Percentiles rank a stretch among this genome's conserved stretches.
phyloP scores from a whole-genome alignment of 1,140 invertebrate species.

The Cydia fagiglandana region DNA sequence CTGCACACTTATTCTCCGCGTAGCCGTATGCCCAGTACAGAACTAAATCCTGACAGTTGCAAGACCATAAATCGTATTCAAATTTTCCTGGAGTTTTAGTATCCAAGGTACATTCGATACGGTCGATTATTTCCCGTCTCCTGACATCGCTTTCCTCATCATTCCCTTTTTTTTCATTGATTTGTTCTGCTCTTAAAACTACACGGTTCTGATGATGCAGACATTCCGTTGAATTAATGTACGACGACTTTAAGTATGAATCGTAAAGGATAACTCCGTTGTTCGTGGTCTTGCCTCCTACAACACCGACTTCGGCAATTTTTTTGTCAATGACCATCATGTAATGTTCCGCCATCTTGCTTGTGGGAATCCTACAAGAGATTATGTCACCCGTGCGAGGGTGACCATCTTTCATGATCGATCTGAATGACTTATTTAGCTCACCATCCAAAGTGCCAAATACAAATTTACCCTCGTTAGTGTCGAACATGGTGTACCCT shows the following conservation, averaged over 20 bases:
- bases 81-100: background rate
- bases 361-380: background rate
- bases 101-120: background rate
- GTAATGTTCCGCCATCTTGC: background rate
- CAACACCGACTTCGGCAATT: background rate
- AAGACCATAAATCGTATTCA: background rate
- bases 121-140: background rate
- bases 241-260: background rate
- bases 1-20: background rate
- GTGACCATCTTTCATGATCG: background rate
- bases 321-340: conserved; percentile 9
- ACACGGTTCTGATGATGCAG: background rate
- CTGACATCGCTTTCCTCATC: background rate
- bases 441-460: conserved; percentile 2
- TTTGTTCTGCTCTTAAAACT: background rate
- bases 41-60: conserved; percentile 12
- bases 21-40: conserved; percentile 6
- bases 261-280: background rate
- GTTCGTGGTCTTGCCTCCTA: background rate
- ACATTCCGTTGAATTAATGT: conserved; percentile 2
- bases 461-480: background rate
- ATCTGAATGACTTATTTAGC: background rate
- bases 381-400: background rate
- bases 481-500: background rate
- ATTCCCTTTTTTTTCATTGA: background rate